Conservation (phyloP, 2,797 vertebrate species). For the Harpagifer antarcticus region DNA sequence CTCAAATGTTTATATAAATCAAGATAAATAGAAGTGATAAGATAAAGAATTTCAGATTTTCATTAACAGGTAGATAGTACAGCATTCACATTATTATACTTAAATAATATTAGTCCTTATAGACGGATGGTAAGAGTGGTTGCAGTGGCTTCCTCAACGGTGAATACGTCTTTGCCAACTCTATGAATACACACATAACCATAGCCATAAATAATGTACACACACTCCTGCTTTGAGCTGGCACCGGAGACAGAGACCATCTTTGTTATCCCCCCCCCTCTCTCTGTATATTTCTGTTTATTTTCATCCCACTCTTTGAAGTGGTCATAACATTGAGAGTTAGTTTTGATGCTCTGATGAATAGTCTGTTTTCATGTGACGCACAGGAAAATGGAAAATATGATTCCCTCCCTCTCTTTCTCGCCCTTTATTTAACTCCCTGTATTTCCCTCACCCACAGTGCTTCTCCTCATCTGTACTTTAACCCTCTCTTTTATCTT, state of each 20-base stretch:
- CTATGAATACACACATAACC: background rate
- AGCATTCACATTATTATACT: background rate
- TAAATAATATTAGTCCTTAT: background rate
- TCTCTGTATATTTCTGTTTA: slow-evolving; percentile 71
- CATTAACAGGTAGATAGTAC: background rate
- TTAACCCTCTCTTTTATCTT: slow-evolving; percentile 52
- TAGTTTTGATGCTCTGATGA: slow-evolving; percentile 77
- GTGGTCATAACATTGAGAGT: slow-evolving; percentile 70
- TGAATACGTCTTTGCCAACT: slow-evolving; percentile 6
- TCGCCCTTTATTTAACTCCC: slow-evolving; percentile 24
- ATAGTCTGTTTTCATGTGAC: slow-evolving; percentile 73
- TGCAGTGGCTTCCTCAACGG: background rate
- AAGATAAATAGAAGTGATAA: too few species aligned
- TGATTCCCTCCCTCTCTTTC: slow-evolving; percentile 48
- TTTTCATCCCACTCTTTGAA: slow-evolving; percentile 69
- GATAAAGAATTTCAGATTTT: background rate
- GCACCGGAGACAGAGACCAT: slow-evolving; percentile 61
- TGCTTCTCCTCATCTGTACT: slow-evolving; percentile 36
- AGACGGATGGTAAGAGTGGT: background rate
- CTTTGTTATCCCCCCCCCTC: slow-evolving; percentile 51
- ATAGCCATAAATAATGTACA: slow-evolving; percentile 21
- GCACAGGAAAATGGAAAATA: slow-evolving; percentile 76
- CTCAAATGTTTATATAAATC: too few species aligned
- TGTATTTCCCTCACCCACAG: slow-evolving; percentile 21
- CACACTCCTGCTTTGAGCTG: slow-evolving; percentile 40